A percentile compares a stretch with the other conserved stretches of the same genome.
These are phyloP conservation scores for Hipposideros larvatus DNA, from an alignment of 2,797 vertebrate genomes.

Conservation along the genomic window DNA sequence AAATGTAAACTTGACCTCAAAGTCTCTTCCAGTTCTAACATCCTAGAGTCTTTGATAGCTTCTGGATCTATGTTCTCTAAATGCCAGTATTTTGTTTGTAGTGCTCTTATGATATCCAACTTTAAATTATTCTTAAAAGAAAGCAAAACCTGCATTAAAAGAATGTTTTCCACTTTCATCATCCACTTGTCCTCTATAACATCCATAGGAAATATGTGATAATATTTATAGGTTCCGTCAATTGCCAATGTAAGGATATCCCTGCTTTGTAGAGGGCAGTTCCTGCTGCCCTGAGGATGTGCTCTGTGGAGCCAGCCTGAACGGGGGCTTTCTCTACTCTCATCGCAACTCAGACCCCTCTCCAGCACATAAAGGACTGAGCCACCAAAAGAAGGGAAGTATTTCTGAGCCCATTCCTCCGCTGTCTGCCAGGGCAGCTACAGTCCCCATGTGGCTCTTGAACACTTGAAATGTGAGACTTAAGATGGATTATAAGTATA, in stretches of 20 bases:
- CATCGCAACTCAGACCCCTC: too few species aligned
- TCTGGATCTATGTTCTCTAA: background rate
- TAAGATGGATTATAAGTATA: background rate
- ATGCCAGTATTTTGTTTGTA: background rate
- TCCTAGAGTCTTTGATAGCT: background rate
- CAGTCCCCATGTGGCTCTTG: background rate
- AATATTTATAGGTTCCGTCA: background rate
- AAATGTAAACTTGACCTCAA: background rate
- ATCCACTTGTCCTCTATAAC: background rate
- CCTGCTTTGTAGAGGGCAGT: background rate
- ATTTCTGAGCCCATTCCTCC: background rate
- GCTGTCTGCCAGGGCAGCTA: background rate
- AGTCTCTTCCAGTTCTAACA: background rate
- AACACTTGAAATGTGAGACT: background rate
- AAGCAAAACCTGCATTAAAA: background rate
- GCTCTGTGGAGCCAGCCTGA: background rate
- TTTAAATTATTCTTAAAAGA: conserved; percentile 52
- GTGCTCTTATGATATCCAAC: background rate
- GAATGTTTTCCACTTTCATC: background rate
- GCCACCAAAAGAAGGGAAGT: background rate
- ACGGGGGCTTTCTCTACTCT: background rate
- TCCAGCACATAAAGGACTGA: background rate
- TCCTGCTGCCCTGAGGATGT: background rate
- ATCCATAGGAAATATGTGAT: background rate
- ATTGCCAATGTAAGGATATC: background rate